Base-by-base conservation (phyloP, 2,888 invertebrate genomes). In the Neoitamus cyanurus region DNA sequence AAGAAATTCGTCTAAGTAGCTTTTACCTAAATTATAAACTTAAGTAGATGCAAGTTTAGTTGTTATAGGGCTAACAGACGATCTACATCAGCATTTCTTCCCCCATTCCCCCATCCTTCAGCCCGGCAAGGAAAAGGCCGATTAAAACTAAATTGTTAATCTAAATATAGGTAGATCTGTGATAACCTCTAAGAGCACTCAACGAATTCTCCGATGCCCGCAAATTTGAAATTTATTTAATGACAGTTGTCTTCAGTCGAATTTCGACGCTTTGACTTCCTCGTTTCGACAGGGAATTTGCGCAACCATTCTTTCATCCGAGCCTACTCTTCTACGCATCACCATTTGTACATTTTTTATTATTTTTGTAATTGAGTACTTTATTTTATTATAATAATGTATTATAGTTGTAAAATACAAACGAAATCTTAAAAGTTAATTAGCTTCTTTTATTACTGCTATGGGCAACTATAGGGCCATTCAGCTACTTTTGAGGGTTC, bases 21-120 rank as follows among this genome's bases (percentile, higher is more conserved):
- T 70, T 83, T 83, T 83, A 83, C 28, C 83, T 83, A 83, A 83
- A 83, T 83, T 83, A 83, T 83, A 83, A 83, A 46, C 30, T 42
- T 83, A 83, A 83, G 83, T 83, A 83, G 72, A 72, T 11, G 20
- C 46, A 42, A 83, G 72, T 70, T 83, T 72, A 72, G 83, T 46
- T 83, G 72, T 37, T 72, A 30, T 72, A 72, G 83, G 83, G 83
- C 72, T 72, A 83, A 83, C 70, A 83, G 72, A 70, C 72, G 46
- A 42, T 72, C 72, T 83, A 83, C 83, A 83, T 48, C 15, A 80
- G 4, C 58, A 68, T 77, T 28, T 46, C 31, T 77, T n/a, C 28
- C 42, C 28, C 6, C 42, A 77, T 80, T 28, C 25, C 68, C 15
- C 25, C 15, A 80, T 80, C 34, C 30, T 80, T 34, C 20, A 9